Base-by-base conservation (phyloP, 2,113 vertebrate species). In the Felis chaus region DNA sequence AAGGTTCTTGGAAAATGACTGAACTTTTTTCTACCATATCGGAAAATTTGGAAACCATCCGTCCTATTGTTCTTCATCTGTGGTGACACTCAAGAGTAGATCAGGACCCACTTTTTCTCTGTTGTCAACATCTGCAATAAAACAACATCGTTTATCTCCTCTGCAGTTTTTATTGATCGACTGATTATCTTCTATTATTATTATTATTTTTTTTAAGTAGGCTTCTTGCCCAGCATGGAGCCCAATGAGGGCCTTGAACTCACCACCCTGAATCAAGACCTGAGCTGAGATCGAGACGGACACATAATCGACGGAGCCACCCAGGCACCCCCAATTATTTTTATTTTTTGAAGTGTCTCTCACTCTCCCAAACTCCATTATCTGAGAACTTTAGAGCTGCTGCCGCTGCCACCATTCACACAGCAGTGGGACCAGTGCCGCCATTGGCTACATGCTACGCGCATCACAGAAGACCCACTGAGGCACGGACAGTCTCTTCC, bases 401-500 rank as follows among this genome's bases (percentile, higher is more conserved):
- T 9, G 13, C 31, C 23, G 3, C 31, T 23, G 5, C 29, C 13
- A 1, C 5, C 18, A 4, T 4, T 2, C 6, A 39, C 45, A 21
- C n/a, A 68, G 23, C 18, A 68, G 33, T 21, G 78, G 31, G 68
- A 10, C 36, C 45, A 4, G 7, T 13, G 11, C 18, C 8, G 39
- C 39, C 82, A 7, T 1, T 14, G 19, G 12, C 6, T 13, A 29
- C 11, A 0, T 1, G 4, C 50, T 13, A 12, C 5, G 21, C 2
- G 12, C 33, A 3, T 1, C 19, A 25, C 19, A 57, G n/a, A 14
- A 3, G 2, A 53, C 50, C 3, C 7, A 8, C 21, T 7, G 39
- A 31, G 45, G 27, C 5, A 2, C 4, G 45, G n/a, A 9, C 8
- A 1, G 10, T 8, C 31, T 25, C 74, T 69, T 63, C 1, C 39